phyloP scores from a whole-genome alignment of 2,888 invertebrate genomes.

The Enchytraeus crypticus region DNA sequence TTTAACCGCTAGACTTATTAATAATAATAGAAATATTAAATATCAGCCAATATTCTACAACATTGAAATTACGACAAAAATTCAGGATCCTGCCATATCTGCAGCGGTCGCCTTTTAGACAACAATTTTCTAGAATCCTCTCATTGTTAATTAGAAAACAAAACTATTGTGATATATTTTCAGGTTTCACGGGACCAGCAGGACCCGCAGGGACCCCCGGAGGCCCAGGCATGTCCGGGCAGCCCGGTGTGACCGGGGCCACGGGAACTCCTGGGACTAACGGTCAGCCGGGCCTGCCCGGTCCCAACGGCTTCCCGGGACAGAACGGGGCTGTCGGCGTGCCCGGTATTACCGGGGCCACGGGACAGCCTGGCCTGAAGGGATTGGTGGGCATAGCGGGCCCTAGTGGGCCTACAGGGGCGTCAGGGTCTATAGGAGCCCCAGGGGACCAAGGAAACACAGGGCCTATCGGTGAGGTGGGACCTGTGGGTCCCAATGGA shows the following conservation, averaged over 20 bases:
- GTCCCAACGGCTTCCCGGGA: conserved; percentile 31
- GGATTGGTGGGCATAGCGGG: conserved; percentile 15
- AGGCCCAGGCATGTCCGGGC: conserved; percentile 7
- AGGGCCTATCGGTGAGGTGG: background rate
- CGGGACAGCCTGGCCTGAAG: conserved; percentile 13
- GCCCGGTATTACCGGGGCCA: conserved; percentile 13
- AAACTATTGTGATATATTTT: no score
- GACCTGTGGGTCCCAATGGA: background rate
- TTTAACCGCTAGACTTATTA: no score
- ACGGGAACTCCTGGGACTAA: conserved; percentile 14
- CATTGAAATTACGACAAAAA: no score
- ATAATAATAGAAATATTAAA: no score
- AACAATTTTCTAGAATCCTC: no score
- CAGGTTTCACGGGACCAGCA: conserved; percentile 53
- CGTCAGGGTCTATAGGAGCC: background rate
- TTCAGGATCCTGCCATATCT: no score
- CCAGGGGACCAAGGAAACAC: background rate
- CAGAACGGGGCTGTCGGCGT: conserved; percentile 9
- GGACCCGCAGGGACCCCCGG: conserved; percentile 33
- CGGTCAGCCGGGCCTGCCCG: conserved; percentile 14
- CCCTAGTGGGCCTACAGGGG: background rate
- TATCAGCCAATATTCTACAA: no score
- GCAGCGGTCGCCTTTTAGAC: no score
- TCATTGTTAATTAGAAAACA: no score
- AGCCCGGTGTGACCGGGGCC: conserved; percentile 16